Base-by-base conservation (phyloP, 2,888 invertebrate species). In the Eupithecia pulchellata region DNA sequence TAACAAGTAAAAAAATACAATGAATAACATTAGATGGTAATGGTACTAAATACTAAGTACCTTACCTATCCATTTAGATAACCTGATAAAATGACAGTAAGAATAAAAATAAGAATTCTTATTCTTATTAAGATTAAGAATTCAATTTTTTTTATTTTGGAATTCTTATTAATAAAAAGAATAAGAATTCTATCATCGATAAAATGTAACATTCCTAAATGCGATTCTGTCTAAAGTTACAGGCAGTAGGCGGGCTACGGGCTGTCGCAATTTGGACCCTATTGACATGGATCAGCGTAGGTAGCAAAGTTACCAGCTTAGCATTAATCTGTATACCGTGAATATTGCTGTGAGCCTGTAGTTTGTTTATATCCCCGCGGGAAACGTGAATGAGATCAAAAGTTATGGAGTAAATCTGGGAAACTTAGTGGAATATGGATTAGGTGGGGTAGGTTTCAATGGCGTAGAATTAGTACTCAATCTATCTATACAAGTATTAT, bases 261-360 rank as follows among this genome's bases (percentile, higher is more conserved):
- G n/a, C 60, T 69, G 57, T 66, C 68, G 69, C 72, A 67, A 61
- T 67, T 70, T 76, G 64, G 64, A 75, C 76, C 74, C 77, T 79
- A 75, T 81, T 71, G 73, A 66, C 66, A 25, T 25, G 42, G 68
- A 27, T 61, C 64, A 61, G 74, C 77, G 81, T 81, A 75, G 80
- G 80, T 60, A 60, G 81, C 77, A 74, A 74, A 77, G 78, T 78
- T 74, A 70, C 34, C 77, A 77, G 74, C 78, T 73, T 32, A 64
- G 55, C 61, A 60, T 36, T 69, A 69, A 72, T 69, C 66, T 67
- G 64, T 67, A 72, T 64, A 67, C 27, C 55, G 61, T 67, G 66
- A 20, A 67, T 69, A 69, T 67, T 69, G 55, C 69, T 69, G 52
- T 34, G 55, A 39, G 60, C 66, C 52, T 69, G 69, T 72, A 36